phyloP scores from a whole-genome alignment of 2,797 vertebrate species.

The Synanceia verrucosa region DNA sequence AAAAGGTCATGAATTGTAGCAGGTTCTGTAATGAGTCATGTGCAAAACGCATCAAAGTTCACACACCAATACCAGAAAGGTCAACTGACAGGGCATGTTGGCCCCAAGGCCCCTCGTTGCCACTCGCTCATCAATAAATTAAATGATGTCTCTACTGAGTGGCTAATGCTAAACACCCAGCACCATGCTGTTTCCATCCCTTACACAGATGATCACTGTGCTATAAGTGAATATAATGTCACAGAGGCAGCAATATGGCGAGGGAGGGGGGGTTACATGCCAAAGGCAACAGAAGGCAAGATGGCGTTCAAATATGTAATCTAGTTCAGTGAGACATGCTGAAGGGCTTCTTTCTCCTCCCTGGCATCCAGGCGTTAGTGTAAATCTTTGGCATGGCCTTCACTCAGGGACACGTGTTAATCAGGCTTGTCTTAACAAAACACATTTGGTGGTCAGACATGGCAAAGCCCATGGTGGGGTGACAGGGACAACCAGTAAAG shows the following conservation, averaged over 20 bases:
- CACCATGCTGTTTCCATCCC: slow-evolving; percentile 3
- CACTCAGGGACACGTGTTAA: slow-evolving; percentile 43
- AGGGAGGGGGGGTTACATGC: not conserved
- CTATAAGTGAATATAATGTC: slow-evolving; percentile 1
- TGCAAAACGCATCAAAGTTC: slow-evolving; percentile 68
- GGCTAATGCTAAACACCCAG: not conserved
- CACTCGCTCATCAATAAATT: slow-evolving; percentile 52
- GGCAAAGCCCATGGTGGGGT: slow-evolving; percentile 10
- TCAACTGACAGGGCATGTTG: slow-evolving; percentile 55
- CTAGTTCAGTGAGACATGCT: slow-evolving; percentile 17
- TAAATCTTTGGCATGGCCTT: slow-evolving; percentile 29
- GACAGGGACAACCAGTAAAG: slow-evolving; percentile 9
- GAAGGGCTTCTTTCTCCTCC: not conserved
- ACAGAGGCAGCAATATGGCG: not conserved
- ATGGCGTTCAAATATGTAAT: slow-evolving; percentile 33
- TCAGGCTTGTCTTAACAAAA: slow-evolving; percentile 61
- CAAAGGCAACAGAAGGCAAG: slow-evolving; percentile 1
- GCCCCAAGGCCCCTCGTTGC: slow-evolving; percentile 22
- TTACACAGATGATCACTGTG: not conserved
- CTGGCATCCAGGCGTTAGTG: slow-evolving; percentile 26
- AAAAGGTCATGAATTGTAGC: slow-evolving; percentile 75
- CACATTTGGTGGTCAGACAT: slow-evolving; percentile 35
- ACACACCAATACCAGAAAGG: slow-evolving; percentile 72
- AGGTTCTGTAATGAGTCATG: slow-evolving; percentile 68
- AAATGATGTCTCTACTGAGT: slow-evolving; percentile 16